Evolutionary conservation across 23 tunicate genomes (phyloP), one percentile per base, ranked within the genome.

Genomic region (Halocynthia aurantium): DNA sequence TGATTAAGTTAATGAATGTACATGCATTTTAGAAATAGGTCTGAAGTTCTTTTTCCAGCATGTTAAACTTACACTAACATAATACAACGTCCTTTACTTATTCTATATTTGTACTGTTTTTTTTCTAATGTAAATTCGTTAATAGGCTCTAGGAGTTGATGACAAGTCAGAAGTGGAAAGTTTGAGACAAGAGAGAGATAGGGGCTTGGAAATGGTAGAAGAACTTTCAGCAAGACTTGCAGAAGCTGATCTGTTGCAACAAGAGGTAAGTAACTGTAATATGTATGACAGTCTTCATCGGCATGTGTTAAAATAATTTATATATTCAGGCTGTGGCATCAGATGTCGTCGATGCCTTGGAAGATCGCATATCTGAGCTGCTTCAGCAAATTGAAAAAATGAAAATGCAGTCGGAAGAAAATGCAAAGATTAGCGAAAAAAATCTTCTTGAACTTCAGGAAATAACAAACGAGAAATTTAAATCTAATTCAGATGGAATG

Each of bases 161-260:
- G 93, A 87, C 67, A 87, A 87, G 73, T 87, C 93, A 6, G 87
- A 73, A 53, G 76, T 87, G 8, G 69, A 71, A 52, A 22, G 63
- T 31, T 74, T 82, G 17, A 67, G 62, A 15, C 69, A n/a, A 7
- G 84, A 77, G 55, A 67, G 50, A 72, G 84, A 79, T 8, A 52
- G 54, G 22, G 54, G 62, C 10, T 31, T 22, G 13, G 52, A 50
- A 10, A 18, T 64, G 73, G 63, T 68, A 8, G 51, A 50, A n/a
- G 69, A 69, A 80, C 49, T 80, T 50, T 15, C 55, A 54, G 62
- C 57, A 12, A 74, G 56, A 74, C 78, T 74, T 20, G 56, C 31
- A 50, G 64, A 52, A n/a, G 20, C 57, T 74, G 78, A 74, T 52
- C 64, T 21, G 12, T 54, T 74, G 78, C 78, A 74, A 18, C 78